phyloP scores from a whole-genome alignment of 2,888 invertebrate species.

The Drosophila barbarae region DNA sequence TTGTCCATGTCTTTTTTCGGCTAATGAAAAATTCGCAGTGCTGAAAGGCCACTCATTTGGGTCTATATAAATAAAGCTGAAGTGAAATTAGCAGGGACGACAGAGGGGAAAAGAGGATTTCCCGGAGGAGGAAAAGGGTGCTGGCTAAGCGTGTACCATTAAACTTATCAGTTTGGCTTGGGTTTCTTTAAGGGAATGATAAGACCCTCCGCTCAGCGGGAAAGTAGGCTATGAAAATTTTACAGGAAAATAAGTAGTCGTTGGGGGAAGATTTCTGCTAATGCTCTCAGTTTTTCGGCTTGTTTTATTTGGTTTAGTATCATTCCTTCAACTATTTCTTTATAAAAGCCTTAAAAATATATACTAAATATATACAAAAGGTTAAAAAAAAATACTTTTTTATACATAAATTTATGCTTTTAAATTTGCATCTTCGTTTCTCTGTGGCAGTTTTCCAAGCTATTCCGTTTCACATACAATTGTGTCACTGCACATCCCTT shows the following conservation, averaged over 20 bases:
- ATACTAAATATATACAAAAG: not conserved
- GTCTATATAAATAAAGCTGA: constrained; percentile 29
- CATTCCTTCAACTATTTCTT: not conserved
- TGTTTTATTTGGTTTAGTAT: not conserved
- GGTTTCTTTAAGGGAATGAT: constrained; percentile 12
- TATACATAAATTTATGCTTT: too few species aligned
- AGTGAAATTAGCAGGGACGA: constrained; percentile 10
- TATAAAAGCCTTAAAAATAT: not conserved
- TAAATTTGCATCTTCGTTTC: not conserved
- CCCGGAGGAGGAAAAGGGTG: constrained; percentile 1
- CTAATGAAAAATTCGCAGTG: constrained; percentile 40
- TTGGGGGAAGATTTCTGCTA: constrained; percentile 10
- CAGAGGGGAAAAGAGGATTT: not conserved
- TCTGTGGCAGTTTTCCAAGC: not conserved
- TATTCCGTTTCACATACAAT: not conserved
- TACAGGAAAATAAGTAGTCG: constrained; percentile 3
- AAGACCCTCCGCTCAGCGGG: constrained; percentile 7
- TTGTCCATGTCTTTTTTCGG: constrained; percentile 22
- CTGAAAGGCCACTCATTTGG: constrained; percentile 39
- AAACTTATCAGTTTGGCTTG: constrained; percentile 28
- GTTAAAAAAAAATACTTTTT: not conserved
- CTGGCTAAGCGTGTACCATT: constrained; percentile 23
- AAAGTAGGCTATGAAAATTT: constrained; percentile 20
- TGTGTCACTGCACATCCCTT: not conserved
- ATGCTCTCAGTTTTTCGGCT: constrained; percentile 3